phyloP scores from a whole-genome alignment of 2,797 vertebrate species.

The Perodicticus potto region DNA sequence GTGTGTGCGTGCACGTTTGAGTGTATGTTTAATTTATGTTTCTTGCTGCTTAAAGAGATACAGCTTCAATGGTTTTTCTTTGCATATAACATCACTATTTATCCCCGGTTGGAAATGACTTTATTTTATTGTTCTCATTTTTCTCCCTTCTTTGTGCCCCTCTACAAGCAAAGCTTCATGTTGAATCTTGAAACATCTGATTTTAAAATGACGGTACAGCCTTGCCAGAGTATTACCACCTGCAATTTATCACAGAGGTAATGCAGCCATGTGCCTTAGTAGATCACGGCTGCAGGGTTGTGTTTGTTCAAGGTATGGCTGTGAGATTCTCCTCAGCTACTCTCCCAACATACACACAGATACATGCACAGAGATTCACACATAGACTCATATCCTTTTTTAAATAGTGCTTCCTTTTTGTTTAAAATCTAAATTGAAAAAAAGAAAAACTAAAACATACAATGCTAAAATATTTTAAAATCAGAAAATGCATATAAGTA shows the following conservation, averaged over 20 bases:
- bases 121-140: neutral
- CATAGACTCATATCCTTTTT: neutral
- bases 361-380: neutral
- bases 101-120: slow-evolving; percentile 4
- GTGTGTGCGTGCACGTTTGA: neutral
- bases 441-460: slow-evolving; percentile 11
- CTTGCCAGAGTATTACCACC: neutral
- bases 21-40: slow-evolving; percentile 18
- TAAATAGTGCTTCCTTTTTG: neutral
- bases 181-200: slow-evolving; percentile 55
- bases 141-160: slow-evolving; percentile 7
- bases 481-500: slow-evolving; percentile 44
- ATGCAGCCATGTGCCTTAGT: neutral
- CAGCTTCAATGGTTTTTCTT: slow-evolving; percentile 9
- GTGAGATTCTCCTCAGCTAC: neutral
- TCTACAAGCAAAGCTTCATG: neutral
- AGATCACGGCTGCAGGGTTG: neutral
- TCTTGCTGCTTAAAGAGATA: slow-evolving; percentile 32
- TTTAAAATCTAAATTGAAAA: slow-evolving; percentile 18
- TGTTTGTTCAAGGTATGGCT: slow-evolving; percentile 6
- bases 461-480: slow-evolving; percentile 63
- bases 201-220: slow-evolving; percentile 52
- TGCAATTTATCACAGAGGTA: slow-evolving; percentile 7
- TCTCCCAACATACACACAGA: neutral
- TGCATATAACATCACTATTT: neutral